Conservation (phyloP, 2,888 invertebrate genomes). For the Poecilobothrus nobilitatus region DNA sequence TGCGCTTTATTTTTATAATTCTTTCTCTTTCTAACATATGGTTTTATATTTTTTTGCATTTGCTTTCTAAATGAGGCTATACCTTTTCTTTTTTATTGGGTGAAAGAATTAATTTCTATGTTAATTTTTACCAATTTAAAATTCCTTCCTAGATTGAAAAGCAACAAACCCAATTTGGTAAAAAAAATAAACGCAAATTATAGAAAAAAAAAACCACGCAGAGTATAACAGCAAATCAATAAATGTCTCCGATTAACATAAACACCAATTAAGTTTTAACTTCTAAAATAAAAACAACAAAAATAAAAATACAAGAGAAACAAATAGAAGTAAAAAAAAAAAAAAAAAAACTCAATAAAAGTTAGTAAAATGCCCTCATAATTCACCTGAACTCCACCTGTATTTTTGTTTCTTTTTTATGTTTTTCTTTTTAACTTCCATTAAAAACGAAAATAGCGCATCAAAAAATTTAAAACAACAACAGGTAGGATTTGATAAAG, state of each 20-base stretch:
- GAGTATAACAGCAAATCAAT: neutral
- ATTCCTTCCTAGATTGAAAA: no score
- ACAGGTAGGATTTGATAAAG: no score
- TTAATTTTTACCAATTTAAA: neutral
- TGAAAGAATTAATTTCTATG: neutral
- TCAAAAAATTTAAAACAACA: no score
- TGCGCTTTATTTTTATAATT: neutral
- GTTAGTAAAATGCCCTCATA: neutral
- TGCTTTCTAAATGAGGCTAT: neutral
- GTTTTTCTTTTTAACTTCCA: no score
- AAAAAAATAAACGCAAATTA: no score
- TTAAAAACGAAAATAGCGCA: no score
- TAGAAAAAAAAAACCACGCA: no score
- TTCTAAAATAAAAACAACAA: neutral
- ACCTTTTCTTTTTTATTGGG: neutral
- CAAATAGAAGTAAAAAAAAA: no score
- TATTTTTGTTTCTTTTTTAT: neutral
- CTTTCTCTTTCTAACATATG: neutral
- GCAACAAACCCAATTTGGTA: no score
- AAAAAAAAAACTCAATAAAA: no score
- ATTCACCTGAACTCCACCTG: slow-evolving; percentile 1
- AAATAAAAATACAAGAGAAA: no score
- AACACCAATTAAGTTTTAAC: slow-evolving; percentile 6
- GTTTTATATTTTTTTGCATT: neutral
- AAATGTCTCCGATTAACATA: slow-evolving; percentile 6